Conservation (phyloP, 2,888 invertebrate genomes). For the Sycophila texana region DNA sequence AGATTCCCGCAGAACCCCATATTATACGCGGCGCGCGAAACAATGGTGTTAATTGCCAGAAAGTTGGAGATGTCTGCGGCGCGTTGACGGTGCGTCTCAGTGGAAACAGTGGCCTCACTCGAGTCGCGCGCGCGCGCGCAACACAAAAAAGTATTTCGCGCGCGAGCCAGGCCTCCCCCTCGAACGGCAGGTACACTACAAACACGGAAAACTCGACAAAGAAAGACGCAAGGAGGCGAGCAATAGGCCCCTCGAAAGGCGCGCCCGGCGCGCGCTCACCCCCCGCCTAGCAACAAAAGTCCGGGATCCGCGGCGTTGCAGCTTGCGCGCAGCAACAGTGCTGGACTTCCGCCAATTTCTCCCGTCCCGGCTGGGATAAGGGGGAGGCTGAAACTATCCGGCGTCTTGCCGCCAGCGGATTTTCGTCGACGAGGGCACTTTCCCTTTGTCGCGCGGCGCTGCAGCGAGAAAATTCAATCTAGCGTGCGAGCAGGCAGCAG, state of each 20-base stretch:
- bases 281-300: conserved; percentile 50
- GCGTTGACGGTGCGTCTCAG: too few species aligned
- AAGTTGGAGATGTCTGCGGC: too few species aligned
- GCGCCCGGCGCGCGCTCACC: too few species aligned
- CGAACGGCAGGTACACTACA: background rate
- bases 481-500: background rate
- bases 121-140: too few species aligned
- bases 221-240: conserved; percentile 8
- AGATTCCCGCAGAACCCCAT: too few species aligned
- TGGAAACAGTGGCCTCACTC: too few species aligned
- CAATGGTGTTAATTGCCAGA: too few species aligned
- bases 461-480: conserved; percentile 51
- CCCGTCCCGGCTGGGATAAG: background rate
- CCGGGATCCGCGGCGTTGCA: background rate
- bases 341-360: conserved; percentile 65
- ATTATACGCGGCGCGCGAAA: too few species aligned
- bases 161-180: background rate
- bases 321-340: conserved; percentile 57
- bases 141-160: too few species aligned
- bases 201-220: conserved; percentile 15
- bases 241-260: conserved; percentile 45
- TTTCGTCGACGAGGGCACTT: conserved; percentile 9
- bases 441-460: conserved; percentile 4
- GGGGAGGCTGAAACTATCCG: conserved; percentile 6
- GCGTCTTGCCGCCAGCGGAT: conserved; percentile 31